Base-by-base conservation (phyloP, 2,113 vertebrate species). In the Podiceps cristatus region DNA sequence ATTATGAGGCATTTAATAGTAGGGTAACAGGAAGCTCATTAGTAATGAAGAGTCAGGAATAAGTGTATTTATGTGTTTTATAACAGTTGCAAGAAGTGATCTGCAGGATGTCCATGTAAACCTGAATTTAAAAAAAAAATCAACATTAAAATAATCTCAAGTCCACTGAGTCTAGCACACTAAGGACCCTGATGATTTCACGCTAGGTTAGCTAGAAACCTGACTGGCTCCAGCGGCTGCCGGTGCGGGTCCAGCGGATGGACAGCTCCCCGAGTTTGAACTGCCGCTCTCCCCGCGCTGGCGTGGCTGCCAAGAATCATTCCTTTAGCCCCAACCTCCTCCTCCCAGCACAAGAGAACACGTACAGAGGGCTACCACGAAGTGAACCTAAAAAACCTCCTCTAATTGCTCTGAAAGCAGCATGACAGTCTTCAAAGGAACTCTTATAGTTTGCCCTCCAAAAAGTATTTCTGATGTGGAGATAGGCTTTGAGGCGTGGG, bases 221-320 rank as follows among this genome's bases (percentile, higher is more conserved):
- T 0, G 2, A 33, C 0, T 1, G 1, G 29, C 50, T 66, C 7
- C 44, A 44, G 47, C 0, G 0, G 28, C 5, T 1, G 63, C 14
- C 2, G 5, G 35, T 0, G 1, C 0, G 0, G 9, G 15, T 35
- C 77, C 0, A 1, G 49, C 0, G 0, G 14, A n/a, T 10, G 86
- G 88, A 90, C 79, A 96, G 82, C 82, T 92, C 92, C 92, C 16
- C 5, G 4, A 18, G 31, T 15, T 55, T 67, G 22, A 69, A 23
- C 31, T 2, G 1, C 37, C 2, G 20, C 27, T 59, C n/a, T 28
- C 8, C 11, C 12, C 13, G 50, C 7, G 2, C 59, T 4, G 1
- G 24, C 6, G 4, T 1, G 0, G 31, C 1, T 2, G 2, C 18
- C 58, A 11, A 29, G 11, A 89, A 64, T 7, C 13, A 2, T 7